These are phyloP conservation scores for Patella ulyssiponensis DNA, from an alignment of 2,888 invertebrate genomes.

Conservation along the genomic window DNA sequence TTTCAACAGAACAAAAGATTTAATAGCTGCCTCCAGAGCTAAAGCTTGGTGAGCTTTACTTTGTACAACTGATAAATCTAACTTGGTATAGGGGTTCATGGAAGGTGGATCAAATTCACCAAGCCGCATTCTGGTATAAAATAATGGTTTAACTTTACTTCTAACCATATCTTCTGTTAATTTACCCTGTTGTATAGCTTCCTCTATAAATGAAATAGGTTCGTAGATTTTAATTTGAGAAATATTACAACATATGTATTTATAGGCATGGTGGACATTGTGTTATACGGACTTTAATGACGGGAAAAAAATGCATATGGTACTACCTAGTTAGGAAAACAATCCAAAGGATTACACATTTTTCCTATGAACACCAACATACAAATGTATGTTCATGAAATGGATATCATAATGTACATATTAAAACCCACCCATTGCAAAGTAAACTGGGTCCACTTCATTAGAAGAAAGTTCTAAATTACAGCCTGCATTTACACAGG, in stretches of 20 bases:
- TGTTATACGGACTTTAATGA: no score
- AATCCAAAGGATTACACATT: no score
- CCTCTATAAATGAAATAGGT: slow-evolving; percentile 30
- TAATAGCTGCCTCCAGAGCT: slow-evolving; percentile 50
- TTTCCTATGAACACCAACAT: no score
- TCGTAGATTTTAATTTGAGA: not conserved
- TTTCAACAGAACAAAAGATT: slow-evolving; percentile 58
- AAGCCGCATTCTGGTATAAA: slow-evolving; percentile 62
- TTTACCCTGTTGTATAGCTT: slow-evolving; percentile 47
- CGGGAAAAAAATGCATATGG: no score
- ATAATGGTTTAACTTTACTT: slow-evolving; percentile 54
- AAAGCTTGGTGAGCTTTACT: slow-evolving; percentile 44
- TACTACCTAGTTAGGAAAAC: no score
- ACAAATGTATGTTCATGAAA: no score
- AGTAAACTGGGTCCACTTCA: slow-evolving; percentile 23
- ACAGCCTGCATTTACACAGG: slow-evolving; percentile 52
- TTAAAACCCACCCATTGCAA: slow-evolving; percentile 21
- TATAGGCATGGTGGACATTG: no score
- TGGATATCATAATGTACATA: no score
- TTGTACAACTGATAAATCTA: slow-evolving; percentile 45
- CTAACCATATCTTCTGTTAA: slow-evolving; percentile 42
- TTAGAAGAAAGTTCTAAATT: slow-evolving; percentile 51
- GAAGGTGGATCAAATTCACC: slow-evolving; percentile 63
- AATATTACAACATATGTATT: not conserved
- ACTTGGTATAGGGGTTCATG: slow-evolving; percentile 61